These are phyloP conservation scores for Cheilosia vernalis DNA, from an alignment of 2,888 invertebrate genomes.

Conservation along the genomic window DNA sequence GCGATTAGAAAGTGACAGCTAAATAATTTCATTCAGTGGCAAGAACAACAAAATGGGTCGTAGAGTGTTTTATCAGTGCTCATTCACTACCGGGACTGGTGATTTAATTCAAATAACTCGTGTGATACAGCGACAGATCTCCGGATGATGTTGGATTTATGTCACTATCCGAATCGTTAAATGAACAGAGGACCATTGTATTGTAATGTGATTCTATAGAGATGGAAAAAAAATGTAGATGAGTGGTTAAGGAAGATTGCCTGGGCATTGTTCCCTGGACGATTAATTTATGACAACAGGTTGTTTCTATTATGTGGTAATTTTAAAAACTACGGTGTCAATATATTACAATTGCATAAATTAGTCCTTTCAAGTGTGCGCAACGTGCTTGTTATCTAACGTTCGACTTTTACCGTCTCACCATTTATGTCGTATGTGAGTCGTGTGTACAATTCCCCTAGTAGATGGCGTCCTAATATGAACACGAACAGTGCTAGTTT, in stretches of 20 bases:
- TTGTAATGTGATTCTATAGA: neutral
- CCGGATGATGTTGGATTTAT: conserved; percentile 32
- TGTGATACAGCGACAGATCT: conserved; percentile 16
- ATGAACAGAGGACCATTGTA: conserved; percentile 38
- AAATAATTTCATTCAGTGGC: conserved; percentile 18
- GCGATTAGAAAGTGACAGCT: conserved; percentile 10
- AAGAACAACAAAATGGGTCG: conserved; percentile 25
- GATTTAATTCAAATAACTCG: conserved; percentile 19
- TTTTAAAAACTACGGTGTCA: too few relatives aligned
- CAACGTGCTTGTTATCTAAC: too few relatives aligned
- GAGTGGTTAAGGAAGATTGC: neutral
- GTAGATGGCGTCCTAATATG: too few relatives aligned
- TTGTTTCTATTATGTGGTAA: neutral
- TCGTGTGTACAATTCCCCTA: too few relatives aligned
- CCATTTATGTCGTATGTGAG: too few relatives aligned
- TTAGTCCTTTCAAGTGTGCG: too few relatives aligned
- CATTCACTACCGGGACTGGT: neutral
- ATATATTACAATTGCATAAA: too few relatives aligned
- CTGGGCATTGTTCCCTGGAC: neutral
- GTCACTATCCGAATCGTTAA: conserved; percentile 23
- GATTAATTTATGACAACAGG: conserved; percentile 13
- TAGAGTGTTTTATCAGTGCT: conserved; percentile 10
- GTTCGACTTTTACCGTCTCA: too few relatives aligned
- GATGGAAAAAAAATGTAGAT: neutral
- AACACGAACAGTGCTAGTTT: too few relatives aligned